Base-by-base conservation (phyloP, 2,113 vertebrate species). In the Gobio gobio region DNA sequence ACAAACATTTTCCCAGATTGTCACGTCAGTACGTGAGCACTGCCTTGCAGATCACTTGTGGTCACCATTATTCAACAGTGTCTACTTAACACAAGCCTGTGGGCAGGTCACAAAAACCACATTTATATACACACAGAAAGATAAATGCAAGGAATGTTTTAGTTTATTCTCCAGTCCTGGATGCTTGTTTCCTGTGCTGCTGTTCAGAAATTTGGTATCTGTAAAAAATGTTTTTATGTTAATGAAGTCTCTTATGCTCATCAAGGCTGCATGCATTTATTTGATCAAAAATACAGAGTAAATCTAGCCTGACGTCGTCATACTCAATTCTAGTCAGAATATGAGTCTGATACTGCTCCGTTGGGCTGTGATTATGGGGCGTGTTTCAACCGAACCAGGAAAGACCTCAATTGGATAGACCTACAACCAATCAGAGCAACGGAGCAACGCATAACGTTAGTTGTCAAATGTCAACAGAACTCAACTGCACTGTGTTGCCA, bases 1-100 rank as follows among this genome's bases (percentile, higher is more conserved):
- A 74, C 87, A 89, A 92, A 92, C 58, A 90, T 72, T 78, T 63
- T 61, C 73, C 51, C 59, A 74, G 82, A 59, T 78, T 90, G 26
- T 43, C n/a, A 81, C 78, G n/a, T 86, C 83, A 84, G 84, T 56
- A 83, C 13, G 76, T 86, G 83, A 89, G 59, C 22, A 84, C 86
- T 81, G 86, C 77, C 70, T 73, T 86, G 83, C 43, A 36, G 59
- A 64, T 63, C 82, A 73, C 24, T 61, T 33, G 76, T 43, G 22
- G 47, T 58, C 81, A 33, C 45, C 49, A 75, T 77, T 75, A 76
- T 40, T 20, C 51, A 78, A 75, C 58, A 72, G 49, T 51, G 81
- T 26, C 29, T 49, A 84, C 40, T 68, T 80, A 61, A 79, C 78
- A 76, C 68, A 85, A 33, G 36, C 66, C 24, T 56, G 49, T 10